A percentile compares a stretch with the other conserved stretches of the same genome.
Conservation (phyloP, 2,888 invertebrate genomes). For the Polylopha cassiicola region DNA sequence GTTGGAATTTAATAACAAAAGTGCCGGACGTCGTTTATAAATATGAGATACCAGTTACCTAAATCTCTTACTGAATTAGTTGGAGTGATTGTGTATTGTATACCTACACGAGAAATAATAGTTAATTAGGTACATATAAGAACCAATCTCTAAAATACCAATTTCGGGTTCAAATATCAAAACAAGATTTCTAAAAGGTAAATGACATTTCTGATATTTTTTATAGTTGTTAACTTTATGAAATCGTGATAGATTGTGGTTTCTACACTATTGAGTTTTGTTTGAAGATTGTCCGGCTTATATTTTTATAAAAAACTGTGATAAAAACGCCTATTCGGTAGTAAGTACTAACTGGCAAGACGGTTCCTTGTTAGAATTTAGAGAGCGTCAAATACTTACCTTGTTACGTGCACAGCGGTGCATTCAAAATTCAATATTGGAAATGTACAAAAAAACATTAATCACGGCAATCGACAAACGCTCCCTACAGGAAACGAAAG, state of each 20-base stretch:
- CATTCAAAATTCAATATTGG: constrained; percentile 48
- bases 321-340: constrained; percentile 1
- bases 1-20: constrained; percentile 1
- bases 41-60: too few species aligned
- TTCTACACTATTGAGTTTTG: constrained; percentile 2
- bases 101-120: too few species aligned
- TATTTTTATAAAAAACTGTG: constrained; percentile 3
- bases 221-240: not conserved
- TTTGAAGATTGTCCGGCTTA: constrained; percentile 1
- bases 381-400: constrained; percentile 28
- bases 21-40: constrained; percentile 8
- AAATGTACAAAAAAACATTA: constrained; percentile 38
- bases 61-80: too few species aligned
- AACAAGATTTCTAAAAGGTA: too few species aligned
- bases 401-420: constrained; percentile 40
- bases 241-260: constrained; percentile 2
- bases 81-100: too few species aligned
- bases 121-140: too few species aligned
- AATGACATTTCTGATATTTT: too few species aligned
- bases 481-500: constrained; percentile 57
- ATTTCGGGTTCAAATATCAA: too few species aligned
- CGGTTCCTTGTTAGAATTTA: constrained; percentile 29
- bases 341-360: too few species aligned
- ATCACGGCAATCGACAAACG: constrained; percentile 35
- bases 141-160: too few species aligned